Conservation (phyloP, 2,888 invertebrate species). For the Seira ritae region DNA sequence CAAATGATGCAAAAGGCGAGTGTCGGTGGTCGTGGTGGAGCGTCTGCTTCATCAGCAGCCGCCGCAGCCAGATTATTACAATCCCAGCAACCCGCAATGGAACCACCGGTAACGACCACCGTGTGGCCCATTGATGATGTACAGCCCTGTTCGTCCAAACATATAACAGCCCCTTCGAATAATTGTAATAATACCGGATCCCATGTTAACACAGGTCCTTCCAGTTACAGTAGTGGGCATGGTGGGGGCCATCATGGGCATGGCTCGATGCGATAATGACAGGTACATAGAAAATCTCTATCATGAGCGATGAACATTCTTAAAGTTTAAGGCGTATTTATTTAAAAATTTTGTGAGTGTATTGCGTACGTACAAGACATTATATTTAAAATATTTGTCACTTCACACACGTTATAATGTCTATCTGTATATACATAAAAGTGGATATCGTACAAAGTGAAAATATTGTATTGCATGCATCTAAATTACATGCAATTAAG, state of each 20-base stretch:
- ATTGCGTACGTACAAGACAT: too few species aligned
- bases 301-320: too few species aligned
- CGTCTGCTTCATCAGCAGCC: conserved; percentile 46
- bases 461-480: too few species aligned
- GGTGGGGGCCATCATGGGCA: conserved; percentile 51
- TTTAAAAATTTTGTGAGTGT: too few species aligned
- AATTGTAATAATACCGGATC: conserved; percentile 66
- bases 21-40: conserved; percentile 13
- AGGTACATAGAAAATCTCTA: too few species aligned
- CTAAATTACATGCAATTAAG: too few species aligned
- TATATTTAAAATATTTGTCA: too few species aligned
- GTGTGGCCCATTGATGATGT: conserved; percentile 74
- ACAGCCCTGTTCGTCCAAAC: conserved; percentile 74
- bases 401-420: too few species aligned
- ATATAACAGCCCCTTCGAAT: conserved; percentile 69
- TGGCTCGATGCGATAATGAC: conserved; percentile 63
- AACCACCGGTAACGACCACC: conserved; percentile 71
- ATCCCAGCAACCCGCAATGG: conserved; percentile 61
- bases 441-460: too few species aligned
- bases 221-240: conserved; percentile 42
- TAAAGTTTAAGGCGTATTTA: too few species aligned
- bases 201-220: conserved; percentile 59
- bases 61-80: conserved; percentile 53
- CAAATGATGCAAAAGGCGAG: conserved; percentile 61
- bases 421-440: too few species aligned